Evolutionary conservation across 1,140 invertebrate genomes (phyloP), one percentile per base, ranked within the genome.

Genomic region (Zaprionus lachaisei): DNA sequence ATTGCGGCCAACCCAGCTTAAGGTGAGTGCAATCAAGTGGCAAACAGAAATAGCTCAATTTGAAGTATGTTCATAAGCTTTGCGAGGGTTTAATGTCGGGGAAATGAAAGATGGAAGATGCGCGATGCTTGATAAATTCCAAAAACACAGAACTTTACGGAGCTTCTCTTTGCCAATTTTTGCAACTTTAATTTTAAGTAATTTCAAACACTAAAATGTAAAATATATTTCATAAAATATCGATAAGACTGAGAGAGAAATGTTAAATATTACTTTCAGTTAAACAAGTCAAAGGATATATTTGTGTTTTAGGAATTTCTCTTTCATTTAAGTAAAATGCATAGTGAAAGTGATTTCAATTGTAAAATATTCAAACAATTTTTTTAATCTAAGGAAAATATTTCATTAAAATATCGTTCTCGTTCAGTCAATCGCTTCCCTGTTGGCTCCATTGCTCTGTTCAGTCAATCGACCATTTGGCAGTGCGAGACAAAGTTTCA

Each of bases 31-130:
- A 76, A 72, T 76, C 73, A 72, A 76, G 73, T 60, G 69, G 73
- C 62, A 76, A 76, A 75, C 72, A 75, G 41, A 72, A 76, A 72
- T 72, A 65, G 73, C 73, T 76, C 73, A 76, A 76, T 76, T 76
- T 72, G 68, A 76, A 62, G 58, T 69, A 69, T 69, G 72, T 62
- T 69, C 65, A 69, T 69, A 74, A 56, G 73, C 73, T 37, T 71
- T 65, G 64, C 63, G 44, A n/a, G 61, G 44, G 61, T 15, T 72
- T 72, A 76, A 76, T 76, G 68, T 61, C 54, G 54, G 34, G 68
- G 61, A 76, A 72, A 66, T 76, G 63, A 54, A 38, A 56, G 70
- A 77, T 72, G 63, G 37, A 37, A 17, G 41, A 47, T 47, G 20
- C 7, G 4, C 47, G 0, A 17, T 44, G 15, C n/a, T 49, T 12